These are phyloP conservation scores for Blennius ocellaris DNA, from an alignment of 2,113 vertebrate species.

Conservation along the genomic window DNA sequence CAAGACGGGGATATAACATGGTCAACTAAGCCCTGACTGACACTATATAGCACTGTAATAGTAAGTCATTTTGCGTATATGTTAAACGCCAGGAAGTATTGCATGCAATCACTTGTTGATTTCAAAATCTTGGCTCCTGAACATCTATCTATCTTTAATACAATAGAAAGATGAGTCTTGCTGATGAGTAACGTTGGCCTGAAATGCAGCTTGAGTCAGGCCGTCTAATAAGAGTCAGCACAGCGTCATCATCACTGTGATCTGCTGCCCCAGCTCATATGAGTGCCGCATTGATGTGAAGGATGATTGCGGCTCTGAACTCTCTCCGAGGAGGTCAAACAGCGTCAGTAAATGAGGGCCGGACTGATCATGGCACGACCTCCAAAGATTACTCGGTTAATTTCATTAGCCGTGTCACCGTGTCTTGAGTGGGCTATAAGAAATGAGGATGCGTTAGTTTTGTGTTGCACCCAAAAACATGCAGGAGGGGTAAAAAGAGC, in stretches of 20 bases:
- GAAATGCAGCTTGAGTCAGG: constrained; percentile 4
- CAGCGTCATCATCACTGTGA: constrained; percentile 27
- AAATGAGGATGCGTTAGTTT: background rate
- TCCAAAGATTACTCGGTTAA: no score
- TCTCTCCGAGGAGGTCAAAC: constrained; percentile 9
- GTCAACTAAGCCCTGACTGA: no score
- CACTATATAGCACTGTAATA: no score
- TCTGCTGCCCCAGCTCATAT: constrained; percentile 10
- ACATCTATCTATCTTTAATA: no score
- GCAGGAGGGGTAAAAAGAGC: constrained; percentile 17
- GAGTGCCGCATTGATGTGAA: constrained; percentile 9
- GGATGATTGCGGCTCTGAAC: constrained; percentile 13
- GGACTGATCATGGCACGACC: no score
- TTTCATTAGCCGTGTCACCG: no score
- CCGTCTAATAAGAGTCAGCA: constrained; percentile 18
- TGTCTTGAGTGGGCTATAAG: background rate
- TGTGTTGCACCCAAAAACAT: constrained; percentile 5
- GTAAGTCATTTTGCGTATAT: no score
- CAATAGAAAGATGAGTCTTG: background rate
- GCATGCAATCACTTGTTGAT: no score
- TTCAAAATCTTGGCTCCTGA: no score
- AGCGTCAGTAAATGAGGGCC: background rate
- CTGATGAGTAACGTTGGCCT: constrained; percentile 23
- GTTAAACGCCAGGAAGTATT: no score
- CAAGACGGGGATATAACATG: no score